Evolutionary conservation across 2,888 invertebrate species (phyloP).

Genomic region (Catocala nupta): DNA sequence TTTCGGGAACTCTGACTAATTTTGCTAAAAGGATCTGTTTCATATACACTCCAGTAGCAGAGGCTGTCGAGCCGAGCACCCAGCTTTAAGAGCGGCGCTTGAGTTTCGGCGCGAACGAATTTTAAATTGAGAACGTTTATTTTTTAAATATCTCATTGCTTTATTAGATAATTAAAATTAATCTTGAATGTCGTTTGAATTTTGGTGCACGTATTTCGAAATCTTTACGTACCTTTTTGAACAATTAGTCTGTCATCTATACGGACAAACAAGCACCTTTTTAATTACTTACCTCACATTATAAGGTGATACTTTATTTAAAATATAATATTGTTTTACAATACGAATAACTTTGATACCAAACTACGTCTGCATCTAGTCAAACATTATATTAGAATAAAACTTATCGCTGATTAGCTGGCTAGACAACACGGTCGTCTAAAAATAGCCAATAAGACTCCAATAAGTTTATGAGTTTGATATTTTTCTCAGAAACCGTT

Average conservation of each 20-base stretch:
- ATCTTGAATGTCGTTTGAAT: constrained; percentile 9
- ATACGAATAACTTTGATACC: not conserved
- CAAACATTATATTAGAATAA: constrained; percentile 36
- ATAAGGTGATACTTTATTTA: too few relatives aligned
- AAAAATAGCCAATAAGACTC: constrained; percentile 46
- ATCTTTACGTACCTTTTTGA: too few relatives aligned
- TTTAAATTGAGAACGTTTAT: constrained; percentile 53
- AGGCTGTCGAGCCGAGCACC: constrained; percentile 56
- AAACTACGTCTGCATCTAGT: constrained; percentile 18
- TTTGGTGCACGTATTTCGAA: not conserved
- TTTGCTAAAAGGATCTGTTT: constrained; percentile 75
- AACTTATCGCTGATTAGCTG: constrained; percentile 34
- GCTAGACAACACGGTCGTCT: constrained; percentile 42
- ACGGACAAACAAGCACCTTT: too few relatives aligned
- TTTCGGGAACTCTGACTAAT: constrained; percentile 87
- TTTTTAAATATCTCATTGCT: constrained; percentile 33
- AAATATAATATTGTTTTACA: too few relatives aligned
- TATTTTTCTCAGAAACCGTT: constrained; percentile 42
- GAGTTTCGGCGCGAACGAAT: constrained; percentile 61
- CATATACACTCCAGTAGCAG: constrained; percentile 62
- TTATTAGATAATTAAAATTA: constrained; percentile 16
- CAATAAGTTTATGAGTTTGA: constrained; percentile 24
- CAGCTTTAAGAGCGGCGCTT: constrained; percentile 50
- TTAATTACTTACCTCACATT: too few relatives aligned
- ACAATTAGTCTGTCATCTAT: too few relatives aligned